Percentiles rank a stretch among this genome's conserved stretches.
These are phyloP conservation scores for Leistus spinibarbis DNA, from an alignment of 2,888 invertebrate species.

Conservation along the genomic window DNA sequence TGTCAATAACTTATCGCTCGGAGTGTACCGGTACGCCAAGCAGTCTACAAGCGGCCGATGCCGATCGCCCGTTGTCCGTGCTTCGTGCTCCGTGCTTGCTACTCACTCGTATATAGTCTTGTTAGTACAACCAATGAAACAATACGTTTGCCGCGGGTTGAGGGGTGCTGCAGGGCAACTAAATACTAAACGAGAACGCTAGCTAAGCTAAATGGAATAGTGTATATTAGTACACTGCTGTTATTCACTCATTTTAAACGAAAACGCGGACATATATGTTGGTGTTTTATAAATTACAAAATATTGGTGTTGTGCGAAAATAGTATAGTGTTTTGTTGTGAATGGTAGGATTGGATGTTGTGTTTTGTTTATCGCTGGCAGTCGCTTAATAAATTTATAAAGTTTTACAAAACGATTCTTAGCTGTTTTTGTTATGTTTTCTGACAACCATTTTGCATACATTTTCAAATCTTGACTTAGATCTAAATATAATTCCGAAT, in stretches of 20 bases:
- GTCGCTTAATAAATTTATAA: neutral
- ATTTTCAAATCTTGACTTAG: neutral
- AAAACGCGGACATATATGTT: neutral
- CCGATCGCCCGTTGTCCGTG: neutral
- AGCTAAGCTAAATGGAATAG: neutral
- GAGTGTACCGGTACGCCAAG: constrained; percentile 36
- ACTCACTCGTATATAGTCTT: neutral
- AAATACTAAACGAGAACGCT: neutral
- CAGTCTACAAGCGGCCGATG: constrained; percentile 20
- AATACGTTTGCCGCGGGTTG: neutral
- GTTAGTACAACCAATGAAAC: constrained; percentile 15
- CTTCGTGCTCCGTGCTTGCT: neutral
- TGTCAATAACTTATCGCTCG: constrained; percentile 1
- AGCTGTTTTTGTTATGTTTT: neutral
- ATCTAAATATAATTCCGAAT: no score
- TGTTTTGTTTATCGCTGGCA: neutral
- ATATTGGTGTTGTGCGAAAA: neutral
- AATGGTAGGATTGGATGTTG: neutral
- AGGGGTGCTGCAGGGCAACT: neutral
- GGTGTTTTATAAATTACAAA: neutral
- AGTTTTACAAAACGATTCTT: neutral
- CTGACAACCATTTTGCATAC: neutral
- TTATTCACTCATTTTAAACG: neutral
- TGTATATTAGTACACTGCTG: neutral
- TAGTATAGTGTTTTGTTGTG: neutral